Conservation (phyloP, 2,888 invertebrate species). For the Tryphoninae sp. region DNA sequence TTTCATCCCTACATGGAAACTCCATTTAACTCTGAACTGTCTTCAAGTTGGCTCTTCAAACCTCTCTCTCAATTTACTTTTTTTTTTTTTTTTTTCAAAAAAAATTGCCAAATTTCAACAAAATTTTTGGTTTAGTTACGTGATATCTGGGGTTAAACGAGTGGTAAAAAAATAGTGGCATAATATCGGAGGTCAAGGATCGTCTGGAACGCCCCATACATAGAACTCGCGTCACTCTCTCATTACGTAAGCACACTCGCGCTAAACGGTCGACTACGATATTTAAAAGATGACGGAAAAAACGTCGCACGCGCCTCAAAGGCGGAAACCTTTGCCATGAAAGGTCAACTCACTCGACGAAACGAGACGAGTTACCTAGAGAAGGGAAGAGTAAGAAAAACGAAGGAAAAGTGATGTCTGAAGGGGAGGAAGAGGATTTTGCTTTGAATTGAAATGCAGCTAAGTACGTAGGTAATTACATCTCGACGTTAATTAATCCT, state of each 20-base stretch:
- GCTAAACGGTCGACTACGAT: conserved; percentile 47
- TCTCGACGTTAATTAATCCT: conserved; percentile 69
- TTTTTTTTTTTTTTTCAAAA: too few relatives aligned
- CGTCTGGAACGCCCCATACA: neutral
- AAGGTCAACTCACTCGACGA: conserved; percentile 53
- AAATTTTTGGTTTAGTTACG: too few relatives aligned
- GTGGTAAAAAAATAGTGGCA: too few relatives aligned
- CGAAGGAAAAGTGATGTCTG: conserved; percentile 9
- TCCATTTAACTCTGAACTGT: too few relatives aligned
- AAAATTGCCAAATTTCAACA: too few relatives aligned
- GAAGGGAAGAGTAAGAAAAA: conserved; percentile 22
- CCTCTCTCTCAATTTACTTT: too few relatives aligned
- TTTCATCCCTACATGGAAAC: too few relatives aligned
- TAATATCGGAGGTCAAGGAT: too few relatives aligned
- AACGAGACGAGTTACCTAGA: conserved; percentile 30
- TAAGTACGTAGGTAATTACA: conserved; percentile 66
- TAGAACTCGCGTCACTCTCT: conserved; percentile 47
- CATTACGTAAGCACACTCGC: conserved; percentile 50
- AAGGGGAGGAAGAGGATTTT: conserved; percentile 23
- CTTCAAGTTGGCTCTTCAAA: too few relatives aligned
- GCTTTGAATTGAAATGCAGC: conserved; percentile 67
- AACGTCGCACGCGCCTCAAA: conserved; percentile 41
- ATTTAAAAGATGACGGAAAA: conserved; percentile 15
- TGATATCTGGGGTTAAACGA: too few relatives aligned
- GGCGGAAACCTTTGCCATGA: conserved; percentile 50